Evolutionary conservation across 1,140 invertebrate genomes (phyloP).

Genomic region (Drosophila ananassae): DNA sequence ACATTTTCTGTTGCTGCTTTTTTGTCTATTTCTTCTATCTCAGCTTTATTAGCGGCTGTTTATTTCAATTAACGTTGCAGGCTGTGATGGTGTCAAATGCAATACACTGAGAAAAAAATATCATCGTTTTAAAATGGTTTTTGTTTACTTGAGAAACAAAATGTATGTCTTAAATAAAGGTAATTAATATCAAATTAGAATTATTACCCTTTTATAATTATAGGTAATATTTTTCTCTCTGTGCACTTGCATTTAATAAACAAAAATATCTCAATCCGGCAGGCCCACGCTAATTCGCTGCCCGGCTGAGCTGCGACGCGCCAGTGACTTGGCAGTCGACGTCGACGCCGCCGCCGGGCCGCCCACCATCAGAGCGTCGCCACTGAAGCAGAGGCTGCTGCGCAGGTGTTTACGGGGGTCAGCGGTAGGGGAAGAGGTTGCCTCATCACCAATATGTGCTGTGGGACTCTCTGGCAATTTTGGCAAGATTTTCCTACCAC

Average conservation of each 20-base stretch:
- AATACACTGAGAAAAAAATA: constrained; percentile 11
- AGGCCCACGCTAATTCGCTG: constrained; percentile 78
- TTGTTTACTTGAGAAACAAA: too few relatives aligned
- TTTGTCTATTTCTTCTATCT: constrained; percentile 1
- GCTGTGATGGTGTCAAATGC: neutral
- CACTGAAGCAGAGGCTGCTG: constrained; percentile 80
- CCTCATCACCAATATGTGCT: constrained; percentile 45
- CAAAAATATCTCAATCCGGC: constrained; percentile 65
- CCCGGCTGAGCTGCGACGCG: constrained; percentile 84
- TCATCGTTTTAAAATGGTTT: neutral
- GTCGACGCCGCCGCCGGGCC: constrained; percentile 67
- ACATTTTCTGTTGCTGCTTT: constrained; percentile 8
- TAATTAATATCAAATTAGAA: too few relatives aligned
- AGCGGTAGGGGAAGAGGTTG: constrained; percentile 20
- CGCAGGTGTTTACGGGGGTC: constrained; percentile 79
- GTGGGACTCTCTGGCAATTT: constrained; percentile 64
- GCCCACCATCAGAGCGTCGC: constrained; percentile 72
- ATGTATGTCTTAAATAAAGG: too few relatives aligned
- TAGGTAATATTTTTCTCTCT: constrained; percentile 6
- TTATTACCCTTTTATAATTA: neutral
- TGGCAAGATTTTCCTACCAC: constrained; percentile 63
- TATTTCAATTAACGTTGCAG: constrained; percentile 42
- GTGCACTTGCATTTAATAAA: constrained; percentile 53
- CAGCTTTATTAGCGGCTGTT: constrained; percentile 12
- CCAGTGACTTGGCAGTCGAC: constrained; percentile 68